Percentiles rank a stretch among this genome's conserved stretches.
phyloP scores from a whole-genome alignment of 2,113 vertebrate species.

The Sigmodon hispidus region DNA sequence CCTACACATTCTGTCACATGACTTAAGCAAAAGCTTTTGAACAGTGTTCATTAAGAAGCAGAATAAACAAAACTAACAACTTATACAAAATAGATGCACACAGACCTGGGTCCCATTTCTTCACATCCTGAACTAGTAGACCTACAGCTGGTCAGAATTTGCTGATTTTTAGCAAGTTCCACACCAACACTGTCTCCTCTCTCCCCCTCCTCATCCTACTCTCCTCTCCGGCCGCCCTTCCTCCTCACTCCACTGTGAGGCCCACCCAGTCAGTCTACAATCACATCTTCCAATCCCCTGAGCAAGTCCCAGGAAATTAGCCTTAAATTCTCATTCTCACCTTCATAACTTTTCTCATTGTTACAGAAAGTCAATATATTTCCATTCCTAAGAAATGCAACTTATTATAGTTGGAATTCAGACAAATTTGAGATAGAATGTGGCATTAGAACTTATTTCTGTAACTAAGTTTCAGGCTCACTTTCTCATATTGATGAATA shows the following conservation, averaged over 20 bases:
- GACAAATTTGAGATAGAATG: constrained; percentile 13
- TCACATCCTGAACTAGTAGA: constrained; percentile 36
- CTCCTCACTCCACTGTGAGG: too few species aligned
- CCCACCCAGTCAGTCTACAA: background rate
- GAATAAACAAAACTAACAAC: background rate
- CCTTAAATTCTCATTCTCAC: constrained; percentile 34
- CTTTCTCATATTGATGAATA: background rate
- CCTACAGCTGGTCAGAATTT: background rate
- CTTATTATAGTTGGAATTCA: background rate
- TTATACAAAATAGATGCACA: background rate
- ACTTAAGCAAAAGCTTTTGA: constrained; percentile 47
- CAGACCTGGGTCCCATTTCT: background rate
- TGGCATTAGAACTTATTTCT: constrained; percentile 7
- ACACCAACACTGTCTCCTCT: background rate
- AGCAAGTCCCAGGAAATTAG: constrained; percentile 37
- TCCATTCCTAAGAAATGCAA: constrained; percentile 58
- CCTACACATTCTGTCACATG: background rate
- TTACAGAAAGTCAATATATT: background rate
- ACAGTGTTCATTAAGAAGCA: constrained; percentile 32
- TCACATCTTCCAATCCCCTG: constrained; percentile 7
- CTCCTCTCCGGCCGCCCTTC: too few species aligned
- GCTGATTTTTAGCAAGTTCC: background rate
- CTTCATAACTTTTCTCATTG: constrained; percentile 27
- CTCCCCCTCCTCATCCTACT: background rate
- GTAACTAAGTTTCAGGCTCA: background rate